Percentiles rank a stretch among this genome's conserved stretches.
phyloP scores from a whole-genome alignment of 2,113 vertebrate genomes.

The Nerophis lumbriciformis region DNA sequence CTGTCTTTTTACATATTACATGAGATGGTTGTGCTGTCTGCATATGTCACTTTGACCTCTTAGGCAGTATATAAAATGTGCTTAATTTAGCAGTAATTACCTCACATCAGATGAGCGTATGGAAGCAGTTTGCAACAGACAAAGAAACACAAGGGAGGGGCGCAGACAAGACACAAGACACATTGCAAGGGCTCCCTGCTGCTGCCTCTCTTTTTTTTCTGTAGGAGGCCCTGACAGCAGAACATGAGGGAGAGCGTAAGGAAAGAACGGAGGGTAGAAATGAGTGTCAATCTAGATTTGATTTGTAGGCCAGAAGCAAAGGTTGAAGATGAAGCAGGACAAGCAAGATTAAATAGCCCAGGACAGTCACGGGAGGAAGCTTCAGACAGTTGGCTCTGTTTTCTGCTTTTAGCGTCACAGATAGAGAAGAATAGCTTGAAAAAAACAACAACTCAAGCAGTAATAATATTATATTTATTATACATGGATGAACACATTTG shows the following conservation, averaged over 20 bases:
- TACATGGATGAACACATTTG: not conserved
- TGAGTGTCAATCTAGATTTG: slow-evolving; percentile 36
- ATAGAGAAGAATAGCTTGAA: slow-evolving; percentile 8
- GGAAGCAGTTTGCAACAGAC: slow-evolving; percentile 24
- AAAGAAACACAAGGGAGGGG: not conserved
- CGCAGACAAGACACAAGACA: slow-evolving; percentile 13
- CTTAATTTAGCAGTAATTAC: slow-evolving; percentile 40
- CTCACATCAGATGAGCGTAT: slow-evolving; percentile 10
- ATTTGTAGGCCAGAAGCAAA: slow-evolving; percentile 50
- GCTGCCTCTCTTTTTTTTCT: slow-evolving; percentile 28
- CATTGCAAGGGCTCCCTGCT: slow-evolving; percentile 34
- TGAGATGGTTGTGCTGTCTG: too few species aligned
- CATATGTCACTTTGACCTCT: too few species aligned
- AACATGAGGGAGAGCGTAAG: slow-evolving; percentile 21
- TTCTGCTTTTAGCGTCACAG: slow-evolving; percentile 35
- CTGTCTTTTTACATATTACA: not conserved
- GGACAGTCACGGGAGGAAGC: slow-evolving; percentile 37
- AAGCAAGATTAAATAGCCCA: slow-evolving; percentile 39
- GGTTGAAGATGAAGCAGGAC: slow-evolving; percentile 43
- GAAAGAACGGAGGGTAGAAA: slow-evolving; percentile 16
- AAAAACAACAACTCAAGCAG: not conserved
- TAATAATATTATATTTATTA: slow-evolving; percentile 9
- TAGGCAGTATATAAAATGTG: not conserved
- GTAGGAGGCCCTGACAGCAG: slow-evolving; percentile 17
- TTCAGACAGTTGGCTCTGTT: slow-evolving; percentile 28